A percentile compares a stretch with the other conserved stretches of the same genome.
Evolutionary conservation across 2,888 invertebrate genomes (phyloP).

Genomic region (Aelia acuminata): DNA sequence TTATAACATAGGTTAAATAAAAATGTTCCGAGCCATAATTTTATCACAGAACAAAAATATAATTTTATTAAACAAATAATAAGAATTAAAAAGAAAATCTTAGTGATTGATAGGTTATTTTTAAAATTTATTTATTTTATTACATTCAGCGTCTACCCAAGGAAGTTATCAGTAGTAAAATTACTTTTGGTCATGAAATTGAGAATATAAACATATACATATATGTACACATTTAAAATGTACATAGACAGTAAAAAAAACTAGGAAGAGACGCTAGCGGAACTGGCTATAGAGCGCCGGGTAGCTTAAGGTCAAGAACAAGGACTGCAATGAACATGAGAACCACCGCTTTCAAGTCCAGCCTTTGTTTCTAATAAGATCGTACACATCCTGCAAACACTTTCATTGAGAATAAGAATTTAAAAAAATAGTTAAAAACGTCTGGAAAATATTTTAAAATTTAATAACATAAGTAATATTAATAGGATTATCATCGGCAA

Average conservation of each 20-base stretch:
- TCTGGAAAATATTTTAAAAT: not conserved
- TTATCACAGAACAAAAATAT: too few relatives aligned
- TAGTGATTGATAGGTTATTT: too few relatives aligned
- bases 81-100: too few relatives aligned
- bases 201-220: too few relatives aligned
- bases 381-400: not conserved
- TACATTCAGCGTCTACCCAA: too few relatives aligned
- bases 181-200: too few relatives aligned
- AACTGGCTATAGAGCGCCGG: not conserved
- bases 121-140: too few relatives aligned
- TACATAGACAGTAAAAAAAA: not conserved
- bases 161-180: too few relatives aligned
- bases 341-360: not conserved
- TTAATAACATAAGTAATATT: not conserved
- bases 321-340: not conserved
- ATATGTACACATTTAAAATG: too few relatives aligned
- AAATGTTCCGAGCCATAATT: too few relatives aligned
- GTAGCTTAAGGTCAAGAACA: constrained; percentile 19
- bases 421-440: not conserved
- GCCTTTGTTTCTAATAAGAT: not conserved
- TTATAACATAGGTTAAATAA: too few relatives aligned
- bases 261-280: not conserved
- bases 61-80: too few relatives aligned
- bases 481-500: not conserved
- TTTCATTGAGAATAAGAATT: not conserved